phyloP scores from a whole-genome alignment of 2,888 invertebrate genomes.

The Pyrrhia umbra region DNA sequence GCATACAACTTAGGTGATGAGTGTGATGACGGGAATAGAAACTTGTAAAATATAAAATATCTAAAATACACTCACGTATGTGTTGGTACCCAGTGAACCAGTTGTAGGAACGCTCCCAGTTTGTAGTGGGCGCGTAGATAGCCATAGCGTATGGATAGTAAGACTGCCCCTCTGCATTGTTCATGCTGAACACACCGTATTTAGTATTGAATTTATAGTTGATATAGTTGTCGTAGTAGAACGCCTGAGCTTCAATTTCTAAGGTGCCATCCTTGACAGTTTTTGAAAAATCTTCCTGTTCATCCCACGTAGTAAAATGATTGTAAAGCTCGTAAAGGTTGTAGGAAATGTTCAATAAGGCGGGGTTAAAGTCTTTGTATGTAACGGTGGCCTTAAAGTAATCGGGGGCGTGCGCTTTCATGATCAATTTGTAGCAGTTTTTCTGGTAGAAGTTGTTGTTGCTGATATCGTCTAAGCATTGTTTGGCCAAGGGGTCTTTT shows the following conservation, averaged over 20 bases:
- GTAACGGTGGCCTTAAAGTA: slow-evolving; percentile 82
- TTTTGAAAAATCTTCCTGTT: slow-evolving; percentile 85
- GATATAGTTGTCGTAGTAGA: slow-evolving; percentile 81
- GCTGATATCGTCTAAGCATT: slow-evolving; percentile 87
- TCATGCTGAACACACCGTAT: slow-evolving; percentile 82
- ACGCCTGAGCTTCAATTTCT: slow-evolving; percentile 82
- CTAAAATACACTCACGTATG: slow-evolving; percentile 87
- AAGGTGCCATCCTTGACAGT: slow-evolving; percentile 82
- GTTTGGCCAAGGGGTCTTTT: slow-evolving; percentile 80
- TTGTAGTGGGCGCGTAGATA: slow-evolving; percentile 82
- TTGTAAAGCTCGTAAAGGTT: slow-evolving; percentile 82
- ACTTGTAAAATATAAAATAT: background rate
- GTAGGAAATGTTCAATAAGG: slow-evolving; percentile 81
- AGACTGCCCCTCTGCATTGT: slow-evolving; percentile 49
- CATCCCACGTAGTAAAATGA: slow-evolving; percentile 74
- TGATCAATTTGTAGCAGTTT: slow-evolving; percentile 90
- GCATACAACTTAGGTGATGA: too few species aligned
- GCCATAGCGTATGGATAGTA: slow-evolving; percentile 34
- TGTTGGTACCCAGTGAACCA: slow-evolving; percentile 80
- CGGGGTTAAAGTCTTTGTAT: slow-evolving; percentile 85
- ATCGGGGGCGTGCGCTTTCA: slow-evolving; percentile 89
- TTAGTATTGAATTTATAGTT: slow-evolving; percentile 85
- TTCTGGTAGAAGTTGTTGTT: slow-evolving; percentile 89
- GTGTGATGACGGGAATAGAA: too few species aligned
- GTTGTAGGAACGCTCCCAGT: slow-evolving; percentile 66